These are phyloP conservation scores for Aquatica leii DNA, from an alignment of 2,888 invertebrate species.

Conservation along the genomic window DNA sequence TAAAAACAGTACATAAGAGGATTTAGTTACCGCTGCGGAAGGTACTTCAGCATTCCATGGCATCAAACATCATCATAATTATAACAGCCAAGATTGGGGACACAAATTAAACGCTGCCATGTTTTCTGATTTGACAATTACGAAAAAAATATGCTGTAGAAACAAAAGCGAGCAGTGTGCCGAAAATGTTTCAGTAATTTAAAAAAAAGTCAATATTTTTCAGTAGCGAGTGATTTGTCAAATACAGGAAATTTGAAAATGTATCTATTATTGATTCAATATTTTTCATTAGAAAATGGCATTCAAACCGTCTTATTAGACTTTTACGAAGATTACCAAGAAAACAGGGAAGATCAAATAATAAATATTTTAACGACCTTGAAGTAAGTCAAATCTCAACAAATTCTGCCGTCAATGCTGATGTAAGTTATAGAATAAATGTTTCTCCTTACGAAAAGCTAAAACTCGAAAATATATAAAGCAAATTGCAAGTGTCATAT, in stretches of 20 bases:
- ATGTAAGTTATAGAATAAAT: slow-evolving; percentile 15
- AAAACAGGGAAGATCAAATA: slow-evolving; percentile 17
- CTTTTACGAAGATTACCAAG: slow-evolving; percentile 15
- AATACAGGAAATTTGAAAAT: slow-evolving; percentile 18
- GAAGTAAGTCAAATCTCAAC: slow-evolving; percentile 17
- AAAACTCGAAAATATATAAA: too few relatives aligned
- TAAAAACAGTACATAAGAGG: too few relatives aligned
- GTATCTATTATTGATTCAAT: slow-evolving; percentile 18
- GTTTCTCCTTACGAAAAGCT: too few relatives aligned
- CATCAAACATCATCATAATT: slow-evolving; percentile 12
- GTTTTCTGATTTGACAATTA: slow-evolving; percentile 3
- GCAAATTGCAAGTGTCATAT: too few relatives aligned
- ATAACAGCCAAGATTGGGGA: slow-evolving; percentile 6
- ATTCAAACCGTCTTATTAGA: too few relatives aligned
- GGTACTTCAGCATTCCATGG: not conserved
- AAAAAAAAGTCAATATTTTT: slow-evolving; percentile 19
- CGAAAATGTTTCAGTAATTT: slow-evolving; percentile 10
- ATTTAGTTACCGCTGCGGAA: not conserved
- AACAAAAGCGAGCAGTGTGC: too few relatives aligned
- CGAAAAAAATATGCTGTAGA: too few relatives aligned
- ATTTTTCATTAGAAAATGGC: too few relatives aligned
- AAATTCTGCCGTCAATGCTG: slow-evolving; percentile 15
- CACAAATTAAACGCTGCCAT: too few relatives aligned
- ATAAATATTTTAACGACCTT: slow-evolving; percentile 10
- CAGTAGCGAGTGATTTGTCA: slow-evolving; percentile 16